Conservation (phyloP, 1,140 invertebrate species). For the Hyposmocoma kahamanoa region DNA sequence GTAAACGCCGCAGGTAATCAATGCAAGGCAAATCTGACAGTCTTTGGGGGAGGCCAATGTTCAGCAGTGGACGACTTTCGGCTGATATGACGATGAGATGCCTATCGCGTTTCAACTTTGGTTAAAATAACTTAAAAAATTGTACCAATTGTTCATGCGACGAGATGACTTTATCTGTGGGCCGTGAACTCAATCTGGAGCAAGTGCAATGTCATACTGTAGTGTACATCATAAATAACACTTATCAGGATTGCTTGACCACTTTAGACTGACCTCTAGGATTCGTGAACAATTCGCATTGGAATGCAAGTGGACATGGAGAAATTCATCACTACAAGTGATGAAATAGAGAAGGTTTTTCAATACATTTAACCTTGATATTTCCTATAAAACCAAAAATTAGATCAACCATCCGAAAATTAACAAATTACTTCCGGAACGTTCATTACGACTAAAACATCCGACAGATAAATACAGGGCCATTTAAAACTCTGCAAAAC, state of each 20-base stretch:
- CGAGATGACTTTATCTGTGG: conserved; percentile 22
- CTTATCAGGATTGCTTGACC: conserved; percentile 59
- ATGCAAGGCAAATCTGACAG: too few species aligned
- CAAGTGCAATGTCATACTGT: conserved; percentile 59
- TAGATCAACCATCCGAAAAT: conserved; percentile 5
- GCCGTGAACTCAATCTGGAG: conserved; percentile 63
- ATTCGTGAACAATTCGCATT: neutral
- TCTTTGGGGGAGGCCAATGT: too few species aligned
- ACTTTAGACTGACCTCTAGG: conserved; percentile 46
- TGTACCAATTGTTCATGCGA: neutral
- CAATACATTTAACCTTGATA: neutral
- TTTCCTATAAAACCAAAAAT: too few species aligned
- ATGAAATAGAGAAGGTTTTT: too few species aligned
- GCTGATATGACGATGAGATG: too few species aligned
- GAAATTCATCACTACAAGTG: too few species aligned
- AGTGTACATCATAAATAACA: conserved; percentile 56
- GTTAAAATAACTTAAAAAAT: neutral
- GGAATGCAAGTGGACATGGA: neutral
- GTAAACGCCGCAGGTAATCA: too few species aligned
- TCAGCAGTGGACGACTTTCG: too few species aligned
- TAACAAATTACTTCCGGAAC: conserved; percentile 42
- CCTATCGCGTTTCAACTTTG: too few species aligned
- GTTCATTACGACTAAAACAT: conserved; percentile 31
- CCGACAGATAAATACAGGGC: conserved; percentile 43
- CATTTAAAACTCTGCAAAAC: conserved; percentile 62